Evolutionary conservation across 2,888 invertebrate genomes (phyloP).

Genomic region (Argynnis bischoffii): DNA sequence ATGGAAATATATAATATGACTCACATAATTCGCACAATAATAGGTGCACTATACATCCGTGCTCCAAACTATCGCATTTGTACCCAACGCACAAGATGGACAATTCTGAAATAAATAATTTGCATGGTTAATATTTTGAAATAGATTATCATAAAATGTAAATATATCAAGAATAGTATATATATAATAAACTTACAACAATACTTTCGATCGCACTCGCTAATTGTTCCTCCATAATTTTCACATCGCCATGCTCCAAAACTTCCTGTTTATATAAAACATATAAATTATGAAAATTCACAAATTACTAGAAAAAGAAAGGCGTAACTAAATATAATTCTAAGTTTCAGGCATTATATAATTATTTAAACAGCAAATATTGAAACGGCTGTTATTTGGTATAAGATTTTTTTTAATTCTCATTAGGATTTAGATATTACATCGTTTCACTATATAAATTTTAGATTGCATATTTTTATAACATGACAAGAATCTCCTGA

Average conservation of each 20-base stretch:
- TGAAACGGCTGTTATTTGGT: background rate
- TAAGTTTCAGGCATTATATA: background rate
- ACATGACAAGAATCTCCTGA: too few species aligned
- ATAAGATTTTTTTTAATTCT: too few species aligned
- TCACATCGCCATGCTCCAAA: conserved; percentile 76
- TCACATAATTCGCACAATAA: conserved; percentile 38
- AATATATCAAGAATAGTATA: background rate
- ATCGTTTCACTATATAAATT: too few species aligned
- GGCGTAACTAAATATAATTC: background rate
- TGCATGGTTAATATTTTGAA: background rate
- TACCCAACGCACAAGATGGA: conserved; percentile 81
- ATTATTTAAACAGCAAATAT: too few species aligned
- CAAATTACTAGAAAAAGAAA: background rate
- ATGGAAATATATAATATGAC: background rate
- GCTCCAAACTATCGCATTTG: conserved; percentile 82
- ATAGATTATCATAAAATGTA: background rate
- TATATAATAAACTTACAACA: conserved; percentile 75
- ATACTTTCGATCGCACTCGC: conserved; percentile 80
- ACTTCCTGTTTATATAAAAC: conserved; percentile 68
- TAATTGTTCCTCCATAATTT: conserved; percentile 79
- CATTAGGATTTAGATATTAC: too few species aligned
- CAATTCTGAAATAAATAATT: conserved; percentile 66
- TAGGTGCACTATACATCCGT: conserved; percentile 68
- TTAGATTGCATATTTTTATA: too few species aligned
- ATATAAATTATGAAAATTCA: background rate